Percentiles rank a stretch among this genome's conserved stretches.
phyloP scores from a whole-genome alignment of 2,888 invertebrate species.

The Epirrita christyi region DNA sequence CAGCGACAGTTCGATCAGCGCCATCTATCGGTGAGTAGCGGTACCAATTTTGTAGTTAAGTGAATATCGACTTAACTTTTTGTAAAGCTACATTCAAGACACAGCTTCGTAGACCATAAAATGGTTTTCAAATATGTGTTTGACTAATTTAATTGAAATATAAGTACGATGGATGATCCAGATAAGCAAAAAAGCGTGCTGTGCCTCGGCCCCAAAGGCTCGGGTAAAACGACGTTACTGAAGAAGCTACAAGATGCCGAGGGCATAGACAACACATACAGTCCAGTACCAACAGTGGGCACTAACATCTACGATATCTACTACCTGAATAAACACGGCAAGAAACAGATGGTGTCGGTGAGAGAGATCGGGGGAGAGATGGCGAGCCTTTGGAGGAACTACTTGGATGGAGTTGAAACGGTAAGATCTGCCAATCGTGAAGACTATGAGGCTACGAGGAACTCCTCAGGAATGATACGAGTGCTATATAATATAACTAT shows the following conservation, averaged over 20 bases:
- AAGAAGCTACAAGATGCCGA: conserved; percentile 89
- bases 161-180: conserved; percentile 64
- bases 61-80: conserved; percentile 51
- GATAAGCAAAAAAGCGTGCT: conserved; percentile 79
- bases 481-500: no score
- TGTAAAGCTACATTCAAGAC: neutral
- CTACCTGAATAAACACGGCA: conserved; percentile 77
- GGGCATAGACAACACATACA: conserved; percentile 90
- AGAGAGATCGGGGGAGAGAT: conserved; percentile 93
- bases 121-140: neutral
- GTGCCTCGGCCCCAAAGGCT: conserved; percentile 91
- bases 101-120: no score
- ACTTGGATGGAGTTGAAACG: conserved; percentile 87
- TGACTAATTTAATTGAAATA: neutral
- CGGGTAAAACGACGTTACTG: conserved; percentile 92
- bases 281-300: conserved; percentile 92
- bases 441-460: no score
- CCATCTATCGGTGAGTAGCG: conserved; percentile 64
- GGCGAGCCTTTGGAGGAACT: conserved; percentile 93
- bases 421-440: conserved; percentile 43
- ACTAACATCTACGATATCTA: conserved; percentile 89
- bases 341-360: conserved; percentile 83
- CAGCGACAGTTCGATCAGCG: conserved; percentile 28
- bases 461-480: no score
- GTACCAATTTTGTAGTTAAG: conserved; percentile 40